A percentile compares a stretch with the other conserved stretches of the same genome.
Conservation (phyloP, 1,140 invertebrate species). For the Papilio glaucus region DNA sequence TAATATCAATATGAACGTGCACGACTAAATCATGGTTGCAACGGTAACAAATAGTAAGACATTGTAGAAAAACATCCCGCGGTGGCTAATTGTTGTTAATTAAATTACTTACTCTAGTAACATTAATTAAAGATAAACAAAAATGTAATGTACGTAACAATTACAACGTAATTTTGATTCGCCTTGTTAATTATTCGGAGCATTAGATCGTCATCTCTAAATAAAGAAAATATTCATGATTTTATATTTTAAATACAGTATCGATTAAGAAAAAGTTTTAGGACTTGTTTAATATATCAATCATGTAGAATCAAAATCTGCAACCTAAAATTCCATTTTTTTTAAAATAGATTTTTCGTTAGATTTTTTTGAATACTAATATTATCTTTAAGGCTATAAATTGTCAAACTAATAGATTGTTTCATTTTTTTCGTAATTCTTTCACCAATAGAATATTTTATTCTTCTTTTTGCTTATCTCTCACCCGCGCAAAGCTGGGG, state of each 20-base stretch:
- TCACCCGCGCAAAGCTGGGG: no score
- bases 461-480: no score
- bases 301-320: no score
- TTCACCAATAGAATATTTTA: no score
- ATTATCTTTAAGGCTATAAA: no score
- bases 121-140: constrained; percentile 22
- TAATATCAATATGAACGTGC: constrained; percentile 22
- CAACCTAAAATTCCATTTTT: no score
- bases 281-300: neutral
- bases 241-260: neutral
- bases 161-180: constrained; percentile 21
- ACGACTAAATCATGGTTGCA: constrained; percentile 14
- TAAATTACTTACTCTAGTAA: constrained; percentile 16
- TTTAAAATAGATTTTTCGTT: no score
- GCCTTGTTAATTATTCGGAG: neutral
- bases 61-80: neutral
- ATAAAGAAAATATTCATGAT: neutral
- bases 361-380: no score
- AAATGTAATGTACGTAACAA: constrained; percentile 24
- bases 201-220: constrained; percentile 11
- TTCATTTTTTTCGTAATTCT: no score
- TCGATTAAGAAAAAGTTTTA: neutral
- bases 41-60: neutral
- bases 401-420: no score
- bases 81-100: constrained; percentile 2